A percentile compares a stretch with the other conserved stretches of the same genome.
phyloP scores from a whole-genome alignment of 2,113 vertebrate species.

The Neogobius melanostomus region DNA sequence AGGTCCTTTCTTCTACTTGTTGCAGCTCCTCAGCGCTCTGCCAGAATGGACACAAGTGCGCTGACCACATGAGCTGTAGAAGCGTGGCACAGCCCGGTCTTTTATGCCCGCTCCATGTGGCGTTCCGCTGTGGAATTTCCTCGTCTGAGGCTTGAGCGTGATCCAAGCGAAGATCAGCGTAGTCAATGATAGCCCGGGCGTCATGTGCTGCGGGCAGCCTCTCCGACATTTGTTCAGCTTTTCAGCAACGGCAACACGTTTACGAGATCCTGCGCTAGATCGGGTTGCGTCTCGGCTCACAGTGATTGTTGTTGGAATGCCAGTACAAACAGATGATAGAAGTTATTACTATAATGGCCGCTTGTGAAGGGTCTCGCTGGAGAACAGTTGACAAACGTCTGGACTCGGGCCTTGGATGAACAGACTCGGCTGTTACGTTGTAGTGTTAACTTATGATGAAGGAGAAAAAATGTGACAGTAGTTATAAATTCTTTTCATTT shows the following conservation, averaged over 20 bases:
- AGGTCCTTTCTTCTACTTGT: too few species aligned
- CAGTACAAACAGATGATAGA: too few species aligned
- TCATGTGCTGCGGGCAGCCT: conserved; percentile 52
- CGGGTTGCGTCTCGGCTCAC: neutral
- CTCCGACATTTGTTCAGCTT: conserved; percentile 56
- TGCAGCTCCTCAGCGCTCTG: conserved; percentile 17
- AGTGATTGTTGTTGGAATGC: too few species aligned
- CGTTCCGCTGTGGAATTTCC: conserved; percentile 20
- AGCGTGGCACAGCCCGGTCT: too few species aligned
- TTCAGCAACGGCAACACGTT: conserved; percentile 50
- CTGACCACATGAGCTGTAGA: conserved; percentile 23
- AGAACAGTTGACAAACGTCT: too few species aligned
- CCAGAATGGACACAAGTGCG: conserved; percentile 50
- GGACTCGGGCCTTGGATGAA: too few species aligned
- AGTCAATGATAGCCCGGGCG: conserved; percentile 63
- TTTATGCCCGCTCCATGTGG: conserved; percentile 6
- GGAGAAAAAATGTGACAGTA: too few species aligned
- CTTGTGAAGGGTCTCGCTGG: too few species aligned
- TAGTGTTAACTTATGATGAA: too few species aligned
- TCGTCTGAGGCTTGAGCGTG: conserved; percentile 40
- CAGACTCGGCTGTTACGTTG: too few species aligned
- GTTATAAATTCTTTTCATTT: too few species aligned
- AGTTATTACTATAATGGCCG: too few species aligned
- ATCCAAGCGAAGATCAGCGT: conserved; percentile 54
- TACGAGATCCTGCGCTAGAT: conserved; percentile 30